Conservation (phyloP, 2,113 vertebrate genomes). For the Casuarius casuarius region DNA sequence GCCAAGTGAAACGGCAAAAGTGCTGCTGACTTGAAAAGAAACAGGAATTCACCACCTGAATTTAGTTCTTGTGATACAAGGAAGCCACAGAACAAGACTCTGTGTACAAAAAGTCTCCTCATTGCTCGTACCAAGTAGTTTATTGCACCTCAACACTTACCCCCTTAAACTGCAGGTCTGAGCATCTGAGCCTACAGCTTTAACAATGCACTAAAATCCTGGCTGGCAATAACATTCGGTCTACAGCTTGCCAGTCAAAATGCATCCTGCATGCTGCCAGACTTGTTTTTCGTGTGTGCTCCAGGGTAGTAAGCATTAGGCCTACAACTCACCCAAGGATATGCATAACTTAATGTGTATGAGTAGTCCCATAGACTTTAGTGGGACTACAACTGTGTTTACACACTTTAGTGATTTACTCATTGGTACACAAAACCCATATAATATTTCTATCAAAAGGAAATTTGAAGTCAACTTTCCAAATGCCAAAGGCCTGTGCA, state of each 20-base stretch:
- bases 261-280: neutral
- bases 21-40: neutral
- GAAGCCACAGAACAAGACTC: neutral
- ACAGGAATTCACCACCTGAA: neutral
- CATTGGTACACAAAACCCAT: neutral
- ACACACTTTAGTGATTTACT: neutral
- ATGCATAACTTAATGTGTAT: neutral
- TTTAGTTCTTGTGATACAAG: neutral
- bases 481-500: neutral
- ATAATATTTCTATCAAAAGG: slow-evolving; percentile 23
- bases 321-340: neutral
- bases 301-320: neutral
- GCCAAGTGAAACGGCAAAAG: slow-evolving; percentile 8
- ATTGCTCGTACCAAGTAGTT: neutral
- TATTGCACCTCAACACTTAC: neutral
- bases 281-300: neutral
- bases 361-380: neutral
- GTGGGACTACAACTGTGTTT: neutral
- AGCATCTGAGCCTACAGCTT: neutral
- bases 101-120: neutral
- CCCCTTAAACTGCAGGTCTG: neutral
- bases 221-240: neutral
- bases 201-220: neutral
- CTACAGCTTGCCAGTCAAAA: neutral
- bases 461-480: slow-evolving; percentile 25